Conservation (phyloP, 2,797 vertebrate species). For the Rhinophrynus dorsalis region DNA sequence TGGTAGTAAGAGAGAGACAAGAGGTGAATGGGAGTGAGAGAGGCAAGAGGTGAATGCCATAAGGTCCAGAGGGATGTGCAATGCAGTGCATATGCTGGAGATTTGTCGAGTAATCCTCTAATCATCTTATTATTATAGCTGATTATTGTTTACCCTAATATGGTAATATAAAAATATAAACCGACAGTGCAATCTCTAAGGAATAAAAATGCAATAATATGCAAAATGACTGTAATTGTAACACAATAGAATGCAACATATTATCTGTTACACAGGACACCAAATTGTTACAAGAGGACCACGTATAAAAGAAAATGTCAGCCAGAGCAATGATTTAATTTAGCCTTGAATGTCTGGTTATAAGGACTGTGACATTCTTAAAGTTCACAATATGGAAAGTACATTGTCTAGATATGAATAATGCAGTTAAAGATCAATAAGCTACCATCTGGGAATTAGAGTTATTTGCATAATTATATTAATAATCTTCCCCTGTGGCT, state of each 20-base stretch:
- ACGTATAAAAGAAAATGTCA: constrained; percentile 35
- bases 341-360: constrained; percentile 18
- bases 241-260: constrained; percentile 19
- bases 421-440: constrained; percentile 38
- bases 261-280: neutral
- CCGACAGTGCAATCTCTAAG: too few relatives aligned
- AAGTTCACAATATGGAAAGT: constrained; percentile 47
- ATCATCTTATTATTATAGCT: too few relatives aligned
- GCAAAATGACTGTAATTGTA: too few relatives aligned
- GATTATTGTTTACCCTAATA: too few relatives aligned
- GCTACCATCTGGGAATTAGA: constrained; percentile 25
- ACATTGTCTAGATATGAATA: constrained; percentile 43
- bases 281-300: neutral
- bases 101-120: too few relatives aligned
- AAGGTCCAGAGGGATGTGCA: too few relatives aligned
- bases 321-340: constrained; percentile 28
- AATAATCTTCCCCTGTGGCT: constrained; percentile 28
- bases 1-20: too few relatives aligned
- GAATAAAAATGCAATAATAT: too few relatives aligned
- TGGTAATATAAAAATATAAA: too few relatives aligned
- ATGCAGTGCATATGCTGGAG: too few relatives aligned
- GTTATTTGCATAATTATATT: constrained; percentile 44
- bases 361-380: constrained; percentile 35
- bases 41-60: too few relatives aligned
- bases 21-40: too few relatives aligned